Evolutionary conservation across 2,797 vertebrate species (phyloP), one percentile per base, ranked within the genome.

Genomic region (Protonibea diacanthus): DNA sequence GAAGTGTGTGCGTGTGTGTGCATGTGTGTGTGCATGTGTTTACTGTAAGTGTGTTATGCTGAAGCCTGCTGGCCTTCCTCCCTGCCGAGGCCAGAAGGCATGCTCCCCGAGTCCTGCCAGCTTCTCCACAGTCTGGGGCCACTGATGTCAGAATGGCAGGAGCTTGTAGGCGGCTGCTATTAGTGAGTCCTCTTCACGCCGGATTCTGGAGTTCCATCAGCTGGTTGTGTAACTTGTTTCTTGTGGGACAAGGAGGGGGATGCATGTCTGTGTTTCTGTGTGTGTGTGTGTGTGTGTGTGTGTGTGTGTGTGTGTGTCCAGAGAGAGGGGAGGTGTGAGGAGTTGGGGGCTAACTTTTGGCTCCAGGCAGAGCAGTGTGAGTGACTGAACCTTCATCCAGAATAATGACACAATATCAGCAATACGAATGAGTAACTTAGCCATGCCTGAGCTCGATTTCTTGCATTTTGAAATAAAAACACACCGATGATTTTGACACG

Each of bases 121-220:
- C 88, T 89, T 85, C 84, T 84, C 91, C 89, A 86, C 94, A 91
- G 91, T 87, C 89, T 91, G 86, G 91, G 92, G 90, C 92, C 91
- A 91, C 91, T 95, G 93, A 95, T 95, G 95, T 95, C 95, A 95
- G 92, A 91, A 88, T 91, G 94, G 94, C 93, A 94, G 91, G 92
- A 94, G 91, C 89, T 89, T 83, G 94, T 95, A 86, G 95, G 95
- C 92, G 94, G 93, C 92, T 93, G 94, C 90, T 92, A 93, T 94
- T 90, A 90, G 90, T 95, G 94, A 94, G 93, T 94, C 91, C 92
- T 91, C 86, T 83, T 94, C 91, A 90, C 94, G 82, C 94, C 95
- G 91, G 93, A 95, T 95, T 92, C 90, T 91, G 88, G 90, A 94
- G 92, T 92, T 94, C 88, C 91, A 93, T 94, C 92, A 92, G 91